Conservation (phyloP, 2,888 invertebrate species). For the Drosophila nigritarsus region DNA sequence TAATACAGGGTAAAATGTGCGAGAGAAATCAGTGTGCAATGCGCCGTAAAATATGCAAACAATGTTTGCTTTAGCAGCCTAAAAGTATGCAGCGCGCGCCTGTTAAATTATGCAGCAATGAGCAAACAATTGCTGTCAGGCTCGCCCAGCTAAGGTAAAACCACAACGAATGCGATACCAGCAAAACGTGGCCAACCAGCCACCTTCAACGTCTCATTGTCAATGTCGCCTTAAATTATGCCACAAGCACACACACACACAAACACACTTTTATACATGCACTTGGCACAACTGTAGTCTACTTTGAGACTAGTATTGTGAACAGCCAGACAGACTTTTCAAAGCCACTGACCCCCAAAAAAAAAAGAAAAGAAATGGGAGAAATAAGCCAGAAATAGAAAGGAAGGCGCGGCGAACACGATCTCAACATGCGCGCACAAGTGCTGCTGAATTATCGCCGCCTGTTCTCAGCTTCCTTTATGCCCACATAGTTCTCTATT, state of each 20-base stretch:
- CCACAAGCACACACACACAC: slow-evolving; percentile 40
- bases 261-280: neutral
- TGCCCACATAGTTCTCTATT: slow-evolving; percentile 42
- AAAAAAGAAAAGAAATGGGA: neutral
- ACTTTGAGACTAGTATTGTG: slow-evolving; percentile 67
- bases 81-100: slow-evolving; percentile 61
- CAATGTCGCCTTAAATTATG: slow-evolving; percentile 80
- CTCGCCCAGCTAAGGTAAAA: slow-evolving; percentile 32
- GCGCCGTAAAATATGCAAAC: slow-evolving; percentile 77
- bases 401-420: slow-evolving; percentile 36
- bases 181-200: slow-evolving; percentile 4
- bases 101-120: slow-evolving; percentile 76
- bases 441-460: slow-evolving; percentile 70
- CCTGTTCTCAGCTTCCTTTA: slow-evolving; percentile 54
- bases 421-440: slow-evolving; percentile 74
- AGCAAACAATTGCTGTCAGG: slow-evolving; percentile 76
- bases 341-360: slow-evolving; percentile 81
- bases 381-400: neutral
- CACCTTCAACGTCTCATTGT: slow-evolving; percentile 63
- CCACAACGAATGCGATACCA: neutral
- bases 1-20: slow-evolving; percentile 8
- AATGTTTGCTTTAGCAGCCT: slow-evolving; percentile 69
- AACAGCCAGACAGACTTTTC: slow-evolving; percentile 66
- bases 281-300: slow-evolving; percentile 51
- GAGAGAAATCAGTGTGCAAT: slow-evolving; percentile 70